These are phyloP conservation scores for Chrysodeixis includens DNA, from an alignment of 2,888 invertebrate species.

Conservation along the genomic window DNA sequence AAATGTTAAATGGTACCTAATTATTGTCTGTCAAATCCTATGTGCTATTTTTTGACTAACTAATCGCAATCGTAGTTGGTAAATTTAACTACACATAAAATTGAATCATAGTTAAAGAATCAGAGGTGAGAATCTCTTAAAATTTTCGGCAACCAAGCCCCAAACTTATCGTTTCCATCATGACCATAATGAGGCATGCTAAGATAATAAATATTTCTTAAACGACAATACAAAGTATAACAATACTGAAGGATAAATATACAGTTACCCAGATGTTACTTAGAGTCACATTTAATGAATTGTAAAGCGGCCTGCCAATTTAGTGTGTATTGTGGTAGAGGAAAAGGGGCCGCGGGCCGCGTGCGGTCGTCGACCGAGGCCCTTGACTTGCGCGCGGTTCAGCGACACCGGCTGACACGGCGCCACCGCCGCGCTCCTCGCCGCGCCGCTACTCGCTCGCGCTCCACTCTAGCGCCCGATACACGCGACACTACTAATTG, in stretches of 20 bases:
- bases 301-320: conserved; percentile 74
- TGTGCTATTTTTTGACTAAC: too few relatives aligned
- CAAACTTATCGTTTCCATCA: background rate
- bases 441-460: conserved; percentile 49
- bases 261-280: conserved; percentile 57
- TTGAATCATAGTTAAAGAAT: background rate
- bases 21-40: too few relatives aligned
- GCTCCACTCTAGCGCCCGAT: conserved; percentile 15
- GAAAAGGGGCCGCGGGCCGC: conserved; percentile 75
- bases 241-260: conserved; percentile 42
- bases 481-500: conserved; percentile 6
- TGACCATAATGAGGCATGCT: background rate
- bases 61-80: too few relatives aligned
- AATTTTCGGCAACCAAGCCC: background rate
- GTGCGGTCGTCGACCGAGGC: conserved; percentile 88
- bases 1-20: too few relatives aligned
- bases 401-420: conserved; percentile 80
- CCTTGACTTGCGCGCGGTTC: conserved; percentile 87
- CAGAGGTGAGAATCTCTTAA: background rate
- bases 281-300: conserved; percentile 62
- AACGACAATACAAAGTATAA: conserved; percentile 10
- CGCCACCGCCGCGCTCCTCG: conserved; percentile 47
- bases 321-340: conserved; percentile 77
- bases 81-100: too few relatives aligned
- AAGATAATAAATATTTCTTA: conserved; percentile 8